A percentile compares a stretch with the other conserved stretches of the same genome.
These are phyloP conservation scores for Helicoverpa assulta DNA, from an alignment of 2,888 invertebrate genomes.

Conservation along the genomic window DNA sequence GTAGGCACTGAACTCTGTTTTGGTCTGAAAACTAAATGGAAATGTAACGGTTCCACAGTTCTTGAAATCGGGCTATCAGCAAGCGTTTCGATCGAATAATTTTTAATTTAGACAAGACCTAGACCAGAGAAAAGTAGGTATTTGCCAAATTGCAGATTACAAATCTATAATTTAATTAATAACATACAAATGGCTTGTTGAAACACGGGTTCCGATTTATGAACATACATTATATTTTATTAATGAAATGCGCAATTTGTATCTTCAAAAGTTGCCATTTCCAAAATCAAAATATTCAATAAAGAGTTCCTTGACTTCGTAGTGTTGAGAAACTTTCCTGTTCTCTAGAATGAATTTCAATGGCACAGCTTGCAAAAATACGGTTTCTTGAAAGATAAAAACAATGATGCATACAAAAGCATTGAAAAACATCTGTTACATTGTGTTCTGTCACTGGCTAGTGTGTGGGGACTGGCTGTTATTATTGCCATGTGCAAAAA, in stretches of 20 bases:
- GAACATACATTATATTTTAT: not conserved
- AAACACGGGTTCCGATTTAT: not conserved
- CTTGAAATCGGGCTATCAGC: not conserved
- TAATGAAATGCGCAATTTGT: not conserved
- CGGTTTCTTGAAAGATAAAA: slow-evolving; percentile 31
- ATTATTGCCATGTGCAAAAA: slow-evolving; percentile 25
- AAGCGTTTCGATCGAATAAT: no score
- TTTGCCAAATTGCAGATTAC: no score
- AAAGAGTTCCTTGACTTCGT: not conserved
- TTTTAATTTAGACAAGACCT: no score
- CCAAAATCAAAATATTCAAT: not conserved
- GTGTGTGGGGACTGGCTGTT: slow-evolving; percentile 31
- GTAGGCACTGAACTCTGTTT: not conserved
- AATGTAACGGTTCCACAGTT: not conserved
- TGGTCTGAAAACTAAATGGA: not conserved
- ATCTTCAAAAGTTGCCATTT: not conserved
- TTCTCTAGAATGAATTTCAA: slow-evolving; percentile 25
- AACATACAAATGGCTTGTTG: no score
- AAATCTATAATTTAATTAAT: no score
- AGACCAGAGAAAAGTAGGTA: no score
- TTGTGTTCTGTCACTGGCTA: slow-evolving; percentile 24
- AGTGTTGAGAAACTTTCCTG: not conserved
- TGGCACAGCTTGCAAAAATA: slow-evolving; percentile 35
- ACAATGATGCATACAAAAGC: slow-evolving; percentile 32
- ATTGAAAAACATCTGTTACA: slow-evolving; percentile 49